Percentiles rank a stretch among this genome's conserved stretches.
Conservation (phyloP, 92 coral and sea anemone genomes). For the Bergia puertoricense region DNA sequence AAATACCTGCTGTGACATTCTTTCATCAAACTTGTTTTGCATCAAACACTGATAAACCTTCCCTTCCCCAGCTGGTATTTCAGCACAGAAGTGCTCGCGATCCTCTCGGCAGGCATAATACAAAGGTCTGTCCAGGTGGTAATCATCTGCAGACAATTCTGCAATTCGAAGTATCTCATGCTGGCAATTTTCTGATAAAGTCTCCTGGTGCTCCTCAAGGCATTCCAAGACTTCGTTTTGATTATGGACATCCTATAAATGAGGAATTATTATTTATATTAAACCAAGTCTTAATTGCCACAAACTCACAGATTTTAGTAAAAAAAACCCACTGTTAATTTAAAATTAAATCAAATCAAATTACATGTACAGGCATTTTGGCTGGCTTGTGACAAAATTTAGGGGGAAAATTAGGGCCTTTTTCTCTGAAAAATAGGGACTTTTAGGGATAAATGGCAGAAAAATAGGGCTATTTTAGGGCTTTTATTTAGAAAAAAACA, state of each 20-base stretch:
- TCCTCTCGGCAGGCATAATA: conserved; percentile 94
- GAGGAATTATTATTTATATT: background rate
- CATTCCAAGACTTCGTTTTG: conserved; percentile 87
- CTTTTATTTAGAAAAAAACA: too few relatives aligned
- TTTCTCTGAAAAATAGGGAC: too few relatives aligned
- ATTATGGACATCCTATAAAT: conserved; percentile 75
- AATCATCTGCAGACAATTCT: conserved; percentile 91
- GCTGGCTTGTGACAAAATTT: too few relatives aligned
- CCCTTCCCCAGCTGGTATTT: conserved; percentile 84
- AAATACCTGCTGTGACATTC: conserved; percentile 85
- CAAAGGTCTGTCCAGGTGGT: conserved; percentile 87
- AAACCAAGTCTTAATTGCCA: too few relatives aligned
- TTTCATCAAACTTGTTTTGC: conserved; percentile 72
- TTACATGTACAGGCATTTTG: too few relatives aligned
- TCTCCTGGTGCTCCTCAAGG: conserved; percentile 72
- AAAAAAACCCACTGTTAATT: too few relatives aligned
- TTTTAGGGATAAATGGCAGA: too few relatives aligned
- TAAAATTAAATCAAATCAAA: too few relatives aligned
- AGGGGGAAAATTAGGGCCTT: too few relatives aligned
- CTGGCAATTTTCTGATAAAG: conserved; percentile 56
- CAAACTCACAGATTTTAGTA: too few relatives aligned
- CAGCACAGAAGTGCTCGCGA: conserved; percentile 84
- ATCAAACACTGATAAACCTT: conserved; percentile 82
- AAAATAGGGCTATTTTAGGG: too few relatives aligned
- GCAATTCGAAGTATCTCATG: conserved; percentile 80